Percentiles rank a stretch among this genome's conserved stretches.
These are phyloP conservation scores for Bimastos eiseni DNA, from an alignment of 2,888 invertebrate species.

Conservation along the genomic window DNA sequence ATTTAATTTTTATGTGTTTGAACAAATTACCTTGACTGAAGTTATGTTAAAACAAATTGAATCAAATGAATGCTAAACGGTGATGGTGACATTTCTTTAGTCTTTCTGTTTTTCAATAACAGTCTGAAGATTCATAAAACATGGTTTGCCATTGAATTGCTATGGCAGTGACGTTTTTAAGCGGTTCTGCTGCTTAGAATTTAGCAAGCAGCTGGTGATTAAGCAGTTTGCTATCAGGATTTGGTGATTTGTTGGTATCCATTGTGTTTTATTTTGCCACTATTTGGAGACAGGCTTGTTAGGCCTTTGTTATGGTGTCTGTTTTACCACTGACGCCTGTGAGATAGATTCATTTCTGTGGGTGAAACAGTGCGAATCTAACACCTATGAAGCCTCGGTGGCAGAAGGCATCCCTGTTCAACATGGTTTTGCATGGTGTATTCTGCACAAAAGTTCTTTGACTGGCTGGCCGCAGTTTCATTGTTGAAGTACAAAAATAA, in stretches of 20 bases:
- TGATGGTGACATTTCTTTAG: not conserved
- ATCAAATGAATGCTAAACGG: not conserved
- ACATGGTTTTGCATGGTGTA: not conserved
- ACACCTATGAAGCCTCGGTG: not conserved
- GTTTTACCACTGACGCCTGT: not conserved
- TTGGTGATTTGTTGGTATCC: too few relatives aligned
- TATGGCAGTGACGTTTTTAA: not conserved
- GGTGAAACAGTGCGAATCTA: constrained; percentile 13
- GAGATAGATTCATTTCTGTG: not conserved
- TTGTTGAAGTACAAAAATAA: not conserved
- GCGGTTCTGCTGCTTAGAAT: not conserved
- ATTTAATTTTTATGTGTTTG: not conserved
- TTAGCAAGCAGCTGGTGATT: not conserved
- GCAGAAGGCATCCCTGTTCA: not conserved
- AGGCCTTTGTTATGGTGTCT: not conserved
- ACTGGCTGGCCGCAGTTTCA: not conserved
- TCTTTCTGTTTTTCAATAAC: not conserved
- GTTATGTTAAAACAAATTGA: not conserved
- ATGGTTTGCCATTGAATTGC: not conserved
- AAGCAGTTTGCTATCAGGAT: too few relatives aligned
- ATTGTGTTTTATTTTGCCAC: not conserved
- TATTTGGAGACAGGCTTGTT: not conserved
- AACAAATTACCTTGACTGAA: not conserved
- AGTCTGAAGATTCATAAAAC: not conserved
- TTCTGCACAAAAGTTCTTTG: constrained; percentile 2